A percentile compares a stretch with the other conserved stretches of the same genome.
Conservation (phyloP, 2,888 invertebrate genomes). For the Cremastinae sp. region DNA sequence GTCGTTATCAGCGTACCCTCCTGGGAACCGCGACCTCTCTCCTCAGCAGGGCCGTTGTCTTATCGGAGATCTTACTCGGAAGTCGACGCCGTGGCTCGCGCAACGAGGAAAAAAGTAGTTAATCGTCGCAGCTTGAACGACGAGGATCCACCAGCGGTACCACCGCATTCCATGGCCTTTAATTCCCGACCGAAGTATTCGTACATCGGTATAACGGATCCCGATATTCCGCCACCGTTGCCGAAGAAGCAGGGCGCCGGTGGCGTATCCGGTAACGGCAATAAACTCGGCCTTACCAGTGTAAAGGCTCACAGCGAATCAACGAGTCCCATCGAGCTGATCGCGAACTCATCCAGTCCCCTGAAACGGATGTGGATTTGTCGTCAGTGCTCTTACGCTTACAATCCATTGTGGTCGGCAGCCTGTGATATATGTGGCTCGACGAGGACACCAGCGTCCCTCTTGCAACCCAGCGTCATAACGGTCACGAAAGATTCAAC, state of each 20-base stretch:
- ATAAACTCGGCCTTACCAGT: slow-evolving; percentile 69
- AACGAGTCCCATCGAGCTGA: slow-evolving; percentile 72
- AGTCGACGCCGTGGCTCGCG: slow-evolving; percentile 76
- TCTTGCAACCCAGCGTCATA: slow-evolving; percentile 86
- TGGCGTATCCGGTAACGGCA: slow-evolving; percentile 16
- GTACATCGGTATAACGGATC: slow-evolving; percentile 76
- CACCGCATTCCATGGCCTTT: slow-evolving; percentile 78
- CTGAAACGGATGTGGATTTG: slow-evolving; percentile 91
- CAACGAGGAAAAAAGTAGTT: slow-evolving; percentile 81
- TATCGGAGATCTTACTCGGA: slow-evolving; percentile 80
- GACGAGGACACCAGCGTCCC: slow-evolving; percentile 83
- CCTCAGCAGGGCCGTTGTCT: slow-evolving; percentile 76
- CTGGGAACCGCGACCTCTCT: slow-evolving; percentile 78
- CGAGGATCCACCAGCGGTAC: slow-evolving; percentile 83
- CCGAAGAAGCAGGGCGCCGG: slow-evolving; percentile 77
- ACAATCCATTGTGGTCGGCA: slow-evolving; percentile 90
- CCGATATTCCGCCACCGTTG: slow-evolving; percentile 77
- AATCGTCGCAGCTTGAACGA: slow-evolving; percentile 81
- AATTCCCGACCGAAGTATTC: slow-evolving; percentile 77
- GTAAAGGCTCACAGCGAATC: slow-evolving; percentile 73
- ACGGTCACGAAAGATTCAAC: slow-evolving; percentile 84
- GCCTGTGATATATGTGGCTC: slow-evolving; percentile 92
- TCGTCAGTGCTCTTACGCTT: slow-evolving; percentile 92
- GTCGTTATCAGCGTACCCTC: slow-evolving; percentile 81
- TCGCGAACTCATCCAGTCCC: slow-evolving; percentile 67